Conservation (phyloP, 2,113 vertebrate species). For the Ivindomyrus marchei region DNA sequence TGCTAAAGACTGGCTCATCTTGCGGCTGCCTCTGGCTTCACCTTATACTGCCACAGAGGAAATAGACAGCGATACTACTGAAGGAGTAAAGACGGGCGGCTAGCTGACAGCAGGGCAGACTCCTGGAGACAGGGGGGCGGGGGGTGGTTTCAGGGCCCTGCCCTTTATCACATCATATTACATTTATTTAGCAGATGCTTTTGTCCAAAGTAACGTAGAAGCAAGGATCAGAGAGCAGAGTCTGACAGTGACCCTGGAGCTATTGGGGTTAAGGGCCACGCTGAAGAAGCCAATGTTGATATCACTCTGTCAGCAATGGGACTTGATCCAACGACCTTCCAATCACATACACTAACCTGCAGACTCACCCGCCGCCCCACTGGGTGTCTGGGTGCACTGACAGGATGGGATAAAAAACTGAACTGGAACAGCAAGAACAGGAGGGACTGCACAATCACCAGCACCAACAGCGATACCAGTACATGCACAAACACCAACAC, state of each 20-base stretch:
- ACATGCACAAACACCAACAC: background rate
- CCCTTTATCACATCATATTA: background rate
- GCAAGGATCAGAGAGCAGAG: background rate
- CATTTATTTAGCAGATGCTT: background rate
- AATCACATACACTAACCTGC: background rate
- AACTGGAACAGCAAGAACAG: background rate
- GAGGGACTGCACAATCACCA: background rate
- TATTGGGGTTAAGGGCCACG: background rate
- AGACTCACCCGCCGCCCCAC: background rate
- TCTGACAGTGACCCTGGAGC: background rate
- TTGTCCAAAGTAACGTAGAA: background rate
- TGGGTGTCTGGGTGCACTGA: background rate
- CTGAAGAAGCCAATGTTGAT: background rate
- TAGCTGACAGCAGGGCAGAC: background rate
- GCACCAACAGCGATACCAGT: background rate
- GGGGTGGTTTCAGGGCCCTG: background rate
- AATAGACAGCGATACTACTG: background rate
- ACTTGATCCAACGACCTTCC: background rate
- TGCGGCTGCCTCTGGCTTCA: background rate
- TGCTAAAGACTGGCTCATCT: background rate
- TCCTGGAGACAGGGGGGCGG: background rate
- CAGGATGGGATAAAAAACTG: background rate
- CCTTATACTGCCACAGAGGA: background rate
- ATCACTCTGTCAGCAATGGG: background rate
- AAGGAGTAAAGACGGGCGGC: background rate